Conservation (phyloP, 2,888 invertebrate genomes). For the Apodemia duryi region DNA sequence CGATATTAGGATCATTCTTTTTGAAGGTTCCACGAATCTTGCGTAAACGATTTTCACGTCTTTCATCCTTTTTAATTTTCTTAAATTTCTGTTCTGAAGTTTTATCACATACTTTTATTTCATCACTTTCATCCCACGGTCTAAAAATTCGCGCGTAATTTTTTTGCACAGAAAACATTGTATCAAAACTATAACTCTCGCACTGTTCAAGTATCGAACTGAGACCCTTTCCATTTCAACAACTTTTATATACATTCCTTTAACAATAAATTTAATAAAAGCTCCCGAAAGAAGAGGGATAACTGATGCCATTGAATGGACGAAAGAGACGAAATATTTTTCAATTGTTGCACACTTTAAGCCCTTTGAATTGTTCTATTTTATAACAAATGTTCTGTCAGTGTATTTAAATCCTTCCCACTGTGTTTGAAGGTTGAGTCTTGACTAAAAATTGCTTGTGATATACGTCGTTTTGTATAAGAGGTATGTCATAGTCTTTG, state of each 20-base stretch:
- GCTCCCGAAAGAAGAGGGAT: conserved; percentile 69
- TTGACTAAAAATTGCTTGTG: conserved; percentile 30
- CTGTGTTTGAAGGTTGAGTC: conserved; percentile 30
- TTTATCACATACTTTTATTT: conserved; percentile 33
- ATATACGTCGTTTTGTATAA: conserved; percentile 36
- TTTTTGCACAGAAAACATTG: conserved; percentile 60
- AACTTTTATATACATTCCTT: conserved; percentile 77
- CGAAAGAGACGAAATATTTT: conserved; percentile 77
- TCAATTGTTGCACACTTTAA: conserved; percentile 77
- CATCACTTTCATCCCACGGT: conserved; percentile 79
- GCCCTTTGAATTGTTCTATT: conserved; percentile 33
- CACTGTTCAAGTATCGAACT: conserved; percentile 57
- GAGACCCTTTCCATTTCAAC: conserved; percentile 67
- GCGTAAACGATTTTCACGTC: conserved; percentile 61
- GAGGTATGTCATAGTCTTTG: conserved; percentile 57
- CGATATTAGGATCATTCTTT: conserved; percentile 47
- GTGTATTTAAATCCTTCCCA: conserved; percentile 33
- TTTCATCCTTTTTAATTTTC: conserved; percentile 48
- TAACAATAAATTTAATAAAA: conserved; percentile 78
- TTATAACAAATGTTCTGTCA: conserved; percentile 25
- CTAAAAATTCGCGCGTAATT: conserved; percentile 78
- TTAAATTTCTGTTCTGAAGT: conserved; percentile 37
- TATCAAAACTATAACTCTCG: conserved; percentile 43
- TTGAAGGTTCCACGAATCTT: conserved; percentile 69
- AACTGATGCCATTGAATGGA: conserved; percentile 60